Evolutionary conservation across 2,797 vertebrate genomes (phyloP), one percentile per base, ranked within the genome.

Genomic region (Chloroceryle amazona): DNA sequence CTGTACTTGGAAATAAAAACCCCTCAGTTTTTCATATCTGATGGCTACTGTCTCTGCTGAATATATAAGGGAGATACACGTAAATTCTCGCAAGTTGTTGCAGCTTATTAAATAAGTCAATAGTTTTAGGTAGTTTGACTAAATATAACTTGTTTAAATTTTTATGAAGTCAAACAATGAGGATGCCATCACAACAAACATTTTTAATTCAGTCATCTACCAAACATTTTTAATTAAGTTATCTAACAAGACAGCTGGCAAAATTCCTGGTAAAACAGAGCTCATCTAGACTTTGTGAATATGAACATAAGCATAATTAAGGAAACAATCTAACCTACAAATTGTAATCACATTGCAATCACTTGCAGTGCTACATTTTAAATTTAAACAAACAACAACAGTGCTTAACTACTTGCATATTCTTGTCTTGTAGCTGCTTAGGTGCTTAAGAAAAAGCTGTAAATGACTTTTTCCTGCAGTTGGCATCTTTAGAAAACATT

Each of bases 321-420:
- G 62, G 54, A 72, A 93, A 93, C 11, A 35, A 73, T 37, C 80
- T 52, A 72, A 89, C 25, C 55, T 65, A 90, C 39, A 70, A 74
- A 58, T 29, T 33, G 60, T 54, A 88, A 88, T 74, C 65, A 83
- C 18, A 28, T 1, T 51, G 65, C 70, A 90, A 81, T 84, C n/a
- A 71, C 67, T 74, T 68, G 54, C 21, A 57, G 28, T n/a, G 41
- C 37, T 51, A 6, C 37, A 60, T 2, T 41, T 79, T 68, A 58
- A 62, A 95, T 83, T 84, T 35, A 61, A 61, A 79, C 62, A 65
- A 96, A 87, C 42, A 93, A 65, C 46, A 95, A 60, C 90, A 73
- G 28, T 26, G 52, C 10, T 62, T 15, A 52, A 10, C 49, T 93
- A 60, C 54, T 87, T 52, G 18, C 11, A n/a, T 26, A 46, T 37